These are phyloP conservation scores for Antheraea pernyi DNA, from an alignment of 1,140 invertebrate genomes.

Conservation along the genomic window DNA sequence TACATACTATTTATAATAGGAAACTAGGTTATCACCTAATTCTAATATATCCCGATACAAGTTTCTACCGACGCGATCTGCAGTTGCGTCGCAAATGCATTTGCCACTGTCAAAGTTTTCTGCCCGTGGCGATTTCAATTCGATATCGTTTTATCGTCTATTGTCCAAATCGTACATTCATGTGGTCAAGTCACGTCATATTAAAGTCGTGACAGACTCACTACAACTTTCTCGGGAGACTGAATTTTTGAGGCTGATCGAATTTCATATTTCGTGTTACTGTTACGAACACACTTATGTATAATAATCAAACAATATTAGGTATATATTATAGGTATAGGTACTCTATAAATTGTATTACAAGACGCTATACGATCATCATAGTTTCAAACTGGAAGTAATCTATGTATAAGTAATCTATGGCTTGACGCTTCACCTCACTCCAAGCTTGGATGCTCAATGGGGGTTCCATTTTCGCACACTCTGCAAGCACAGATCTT, in stretches of 20 bases:
- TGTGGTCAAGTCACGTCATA: slow-evolving; percentile 1
- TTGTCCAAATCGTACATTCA: not conserved
- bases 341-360: too few species aligned
- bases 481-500: too few species aligned
- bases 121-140: not conserved
- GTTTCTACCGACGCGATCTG: too few species aligned
- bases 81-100: not conserved
- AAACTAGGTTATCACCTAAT: too few species aligned
- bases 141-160: not conserved
- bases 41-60: too few species aligned
- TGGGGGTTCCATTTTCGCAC: too few species aligned
- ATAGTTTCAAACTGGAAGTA: too few species aligned
- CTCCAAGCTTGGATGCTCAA: too few species aligned
- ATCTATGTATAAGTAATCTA: too few species aligned
- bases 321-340: not conserved
- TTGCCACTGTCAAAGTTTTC: not conserved
- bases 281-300: not conserved
- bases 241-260: not conserved
- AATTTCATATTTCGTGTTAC: not conserved
- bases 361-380: too few species aligned
- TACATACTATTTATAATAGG: too few species aligned
- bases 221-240: not conserved
- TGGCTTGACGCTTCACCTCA: too few species aligned
- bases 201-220: not conserved
- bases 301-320: not conserved